Evolutionary conservation across 2,797 vertebrate genomes (phyloP).

Genomic region (Lithobates sylvaticus): DNA sequence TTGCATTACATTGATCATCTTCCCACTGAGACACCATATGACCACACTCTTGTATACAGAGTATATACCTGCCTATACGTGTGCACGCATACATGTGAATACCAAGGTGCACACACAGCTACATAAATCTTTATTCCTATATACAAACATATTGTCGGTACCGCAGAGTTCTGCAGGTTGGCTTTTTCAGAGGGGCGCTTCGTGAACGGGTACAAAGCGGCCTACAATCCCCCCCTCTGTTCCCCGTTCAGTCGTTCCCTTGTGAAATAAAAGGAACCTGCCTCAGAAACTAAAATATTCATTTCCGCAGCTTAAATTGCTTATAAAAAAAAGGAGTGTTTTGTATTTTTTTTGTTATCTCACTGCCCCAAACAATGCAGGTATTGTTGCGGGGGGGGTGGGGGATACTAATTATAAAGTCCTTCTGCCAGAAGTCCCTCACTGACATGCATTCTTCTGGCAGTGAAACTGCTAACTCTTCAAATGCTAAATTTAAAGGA

Average conservation of each 20-base stretch:
- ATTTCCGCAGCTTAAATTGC: not conserved
- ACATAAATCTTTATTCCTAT: constrained; percentile 26
- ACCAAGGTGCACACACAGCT: not conserved
- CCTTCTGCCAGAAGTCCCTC: too few species aligned
- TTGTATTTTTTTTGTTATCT: not conserved
- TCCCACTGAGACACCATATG: not conserved
- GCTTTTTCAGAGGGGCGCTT: not conserved
- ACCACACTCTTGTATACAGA: not conserved
- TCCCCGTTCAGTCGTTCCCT: not conserved
- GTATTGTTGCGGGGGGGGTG: not conserved
- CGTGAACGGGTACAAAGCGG: not conserved
- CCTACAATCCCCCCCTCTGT: not conserved
- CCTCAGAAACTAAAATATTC: not conserved
- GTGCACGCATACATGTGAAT: not conserved
- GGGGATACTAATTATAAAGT: not conserved
- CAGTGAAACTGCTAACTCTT: too few species aligned
- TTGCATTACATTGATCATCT: constrained; percentile 10
- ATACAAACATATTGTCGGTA: constrained; percentile 11
- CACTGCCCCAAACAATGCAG: not conserved
- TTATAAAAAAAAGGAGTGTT: too few species aligned
- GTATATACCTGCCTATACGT: not conserved
- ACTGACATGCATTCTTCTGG: too few species aligned
- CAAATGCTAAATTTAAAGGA: too few species aligned
- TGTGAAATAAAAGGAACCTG: not conserved
- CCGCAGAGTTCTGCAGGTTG: not conserved